Percentiles rank a stretch among this genome's conserved stretches.
These are phyloP conservation scores for Pissodes strobi DNA, from an alignment of 1,140 invertebrate species.

Conservation along the genomic window DNA sequence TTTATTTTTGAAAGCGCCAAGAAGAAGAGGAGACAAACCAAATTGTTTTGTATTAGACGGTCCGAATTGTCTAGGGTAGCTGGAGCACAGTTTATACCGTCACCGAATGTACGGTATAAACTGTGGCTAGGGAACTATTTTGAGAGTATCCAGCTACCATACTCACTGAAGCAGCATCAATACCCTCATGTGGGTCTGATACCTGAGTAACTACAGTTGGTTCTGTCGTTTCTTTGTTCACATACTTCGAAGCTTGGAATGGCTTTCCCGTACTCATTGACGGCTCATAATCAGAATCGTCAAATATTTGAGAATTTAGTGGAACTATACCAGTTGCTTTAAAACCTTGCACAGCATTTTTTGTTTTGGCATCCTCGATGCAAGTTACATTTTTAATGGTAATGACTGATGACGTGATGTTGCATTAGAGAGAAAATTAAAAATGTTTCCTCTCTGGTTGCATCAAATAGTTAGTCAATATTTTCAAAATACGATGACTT, in stretches of 20 bases:
- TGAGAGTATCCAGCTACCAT: background rate
- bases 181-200: background rate
- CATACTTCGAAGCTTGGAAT: background rate
- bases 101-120: too few relatives aligned
- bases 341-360: background rate
- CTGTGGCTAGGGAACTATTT: background rate
- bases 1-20: background rate
- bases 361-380: background rate
- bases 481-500: too few relatives aligned
- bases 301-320: background rate
- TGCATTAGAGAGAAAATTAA: too few relatives aligned
- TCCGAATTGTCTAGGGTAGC: background rate
- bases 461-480: too few relatives aligned
- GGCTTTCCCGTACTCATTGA: background rate
- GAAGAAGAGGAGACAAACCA: background rate
- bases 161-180: background rate
- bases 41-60: background rate
- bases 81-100: too few relatives aligned
- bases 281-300: background rate
- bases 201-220: background rate
- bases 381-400: background rate
- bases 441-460: too few relatives aligned
- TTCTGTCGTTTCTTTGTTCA: background rate
- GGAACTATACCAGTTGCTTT: background rate
- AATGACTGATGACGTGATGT: too few relatives aligned